Evolutionary conservation across 1,140 invertebrate species (phyloP).

Genomic region (Tetraneura akinire): DNA sequence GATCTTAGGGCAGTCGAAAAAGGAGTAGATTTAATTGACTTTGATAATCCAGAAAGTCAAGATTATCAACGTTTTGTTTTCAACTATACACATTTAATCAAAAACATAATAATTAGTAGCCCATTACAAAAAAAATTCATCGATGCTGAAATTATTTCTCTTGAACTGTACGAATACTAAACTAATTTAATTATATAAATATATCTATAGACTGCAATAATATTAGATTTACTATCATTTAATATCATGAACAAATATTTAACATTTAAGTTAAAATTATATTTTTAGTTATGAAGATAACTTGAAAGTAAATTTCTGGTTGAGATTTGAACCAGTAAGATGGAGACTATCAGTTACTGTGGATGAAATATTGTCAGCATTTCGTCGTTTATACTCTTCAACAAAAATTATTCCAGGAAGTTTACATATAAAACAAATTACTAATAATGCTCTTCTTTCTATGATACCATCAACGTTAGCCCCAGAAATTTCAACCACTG

Average conservation of each 20-base stretch:
- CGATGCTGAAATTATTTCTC: conserved; percentile 25
- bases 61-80: conserved; percentile 32
- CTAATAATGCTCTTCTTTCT: conserved; percentile 17
- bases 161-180: conserved; percentile 31
- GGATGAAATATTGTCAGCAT: conserved; percentile 63
- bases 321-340: conserved; percentile 68
- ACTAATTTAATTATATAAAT: neutral
- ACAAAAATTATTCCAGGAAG: conserved; percentile 65
- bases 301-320: conserved; percentile 72
- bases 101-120: conserved; percentile 34
- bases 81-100: conserved; percentile 37
- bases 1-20: conserved; percentile 38
- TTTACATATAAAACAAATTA: conserved; percentile 67
- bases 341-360: conserved; percentile 62
- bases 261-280: neutral
- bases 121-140: conserved; percentile 33
- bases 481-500: conserved; percentile 58
- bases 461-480: conserved; percentile 5
- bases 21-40: conserved; percentile 40
- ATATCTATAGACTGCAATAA: too few relatives aligned
- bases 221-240: too few relatives aligned
- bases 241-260: neutral
- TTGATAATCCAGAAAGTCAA: conserved; percentile 32
- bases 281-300: conserved; percentile 66
- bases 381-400: conserved; percentile 53